Evolutionary conservation across 2,113 vertebrate species (phyloP).

Genomic region (Hucho hucho): DNA sequence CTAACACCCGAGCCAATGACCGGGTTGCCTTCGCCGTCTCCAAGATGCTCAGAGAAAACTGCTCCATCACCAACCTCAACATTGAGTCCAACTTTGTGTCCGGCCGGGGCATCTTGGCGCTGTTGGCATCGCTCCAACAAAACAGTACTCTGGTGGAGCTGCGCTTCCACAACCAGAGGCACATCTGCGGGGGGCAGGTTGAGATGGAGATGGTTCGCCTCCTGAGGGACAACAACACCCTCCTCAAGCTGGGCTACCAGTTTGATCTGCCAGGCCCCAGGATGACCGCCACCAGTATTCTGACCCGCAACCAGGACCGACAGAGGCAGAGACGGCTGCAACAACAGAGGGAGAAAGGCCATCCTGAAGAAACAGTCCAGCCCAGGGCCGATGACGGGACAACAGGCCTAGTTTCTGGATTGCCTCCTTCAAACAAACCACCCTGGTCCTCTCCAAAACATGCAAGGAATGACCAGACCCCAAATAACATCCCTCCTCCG

Average conservation of each 20-base stretch:
- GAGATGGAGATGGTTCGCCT: conserved; percentile 91
- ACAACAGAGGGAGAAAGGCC: conserved; percentile 73
- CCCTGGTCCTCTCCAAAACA: conserved; percentile 70
- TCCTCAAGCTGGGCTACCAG: conserved; percentile 88
- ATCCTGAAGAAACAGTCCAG: conserved; percentile 68
- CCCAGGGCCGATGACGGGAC: conserved; percentile 66
- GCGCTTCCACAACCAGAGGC: conserved; percentile 89
- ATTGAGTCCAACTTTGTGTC: conserved; percentile 89
- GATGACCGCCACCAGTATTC: conserved; percentile 86
- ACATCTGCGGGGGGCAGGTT: conserved; percentile 88
- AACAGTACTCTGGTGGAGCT: conserved; percentile 82
- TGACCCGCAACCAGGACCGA: conserved; percentile 89
- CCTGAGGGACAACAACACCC: conserved; percentile 82
- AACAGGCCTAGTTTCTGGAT: conserved; percentile 10
- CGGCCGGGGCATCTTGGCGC: conserved; percentile 82
- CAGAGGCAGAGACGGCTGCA: conserved; percentile 84
- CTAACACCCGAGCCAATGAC: conserved; percentile 86
- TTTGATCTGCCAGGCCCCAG: conserved; percentile 90
- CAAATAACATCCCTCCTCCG: conserved; percentile 42
- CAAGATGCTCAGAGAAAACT: conserved; percentile 81
- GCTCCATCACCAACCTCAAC: conserved; percentile 77
- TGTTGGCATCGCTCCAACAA: conserved; percentile 79
- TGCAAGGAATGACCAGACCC: conserved; percentile 5
- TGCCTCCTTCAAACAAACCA: conserved; percentile 71
- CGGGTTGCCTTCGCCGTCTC: conserved; percentile 79